Base-by-base conservation (phyloP, 2,888 invertebrate genomes). In the Dilophus febrilis region DNA sequence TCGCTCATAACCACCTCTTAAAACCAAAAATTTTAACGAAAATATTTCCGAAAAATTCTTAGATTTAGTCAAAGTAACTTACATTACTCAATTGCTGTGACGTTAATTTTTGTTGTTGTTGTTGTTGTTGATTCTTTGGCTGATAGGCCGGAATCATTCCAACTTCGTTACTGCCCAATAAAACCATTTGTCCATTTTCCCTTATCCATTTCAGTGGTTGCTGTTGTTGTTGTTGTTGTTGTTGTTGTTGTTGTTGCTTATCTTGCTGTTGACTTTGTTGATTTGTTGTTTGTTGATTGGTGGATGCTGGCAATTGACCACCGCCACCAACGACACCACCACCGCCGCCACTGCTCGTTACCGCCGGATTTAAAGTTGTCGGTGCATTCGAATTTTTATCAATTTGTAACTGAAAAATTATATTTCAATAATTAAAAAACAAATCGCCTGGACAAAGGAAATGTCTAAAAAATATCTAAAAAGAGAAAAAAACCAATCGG, bases 311-410 rank as follows among this genome's bases (percentile, higher is more conserved):
- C 8, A 19, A 19, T n/a, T 8, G 22, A 22, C 22, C 22, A 22
- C 22, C 5, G 22, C 22, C 22, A 22, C 4, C 8, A 8, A 4
- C 16, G 18, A 17, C 27, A 40, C 35, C 28, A 36, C 41, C 54
- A 66, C 65, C 60, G 65, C 67, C 8, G 59, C 61, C 36, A 65
- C 65, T 51, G 66, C 55, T 22, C 8, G 22, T 8, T 8, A 22
- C 22, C 22, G 22, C 22, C 22, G 8, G n/a, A n/a, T n/a, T n/a
- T n/a, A n/a, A n/a, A n/a, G n/a, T n/a, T 35, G 66, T 66, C 12
- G 76, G 76, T 19, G 77, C 76, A 59, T 78, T 78, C 52, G 76
- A 75, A 58, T 78, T 75, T 56, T 74, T 76, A 55, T 78, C 77
- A 29, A 71, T 66, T 48, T 64, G 50, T 10, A 57, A 49, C 47